Conservation (phyloP, 2,113 vertebrate genomes). For the Rattus rattus region DNA sequence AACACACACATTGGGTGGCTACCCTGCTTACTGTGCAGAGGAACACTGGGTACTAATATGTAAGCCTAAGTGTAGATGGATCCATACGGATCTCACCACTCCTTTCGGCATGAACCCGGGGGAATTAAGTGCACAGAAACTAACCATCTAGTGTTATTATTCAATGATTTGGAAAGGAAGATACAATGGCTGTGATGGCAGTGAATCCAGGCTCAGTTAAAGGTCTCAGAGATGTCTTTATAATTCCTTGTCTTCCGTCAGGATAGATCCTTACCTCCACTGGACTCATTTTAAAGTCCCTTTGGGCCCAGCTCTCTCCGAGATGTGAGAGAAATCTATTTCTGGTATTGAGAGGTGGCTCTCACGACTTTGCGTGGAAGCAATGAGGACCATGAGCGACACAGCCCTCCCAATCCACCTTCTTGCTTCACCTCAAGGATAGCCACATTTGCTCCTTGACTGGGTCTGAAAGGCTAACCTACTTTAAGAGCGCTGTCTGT, state of each 20-base stretch:
- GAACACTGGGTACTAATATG: not conserved
- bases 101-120: not conserved
- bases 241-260: not conserved
- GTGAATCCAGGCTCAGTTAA: not conserved
- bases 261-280: not conserved
- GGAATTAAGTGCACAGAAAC: not conserved
- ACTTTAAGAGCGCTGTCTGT: not conserved
- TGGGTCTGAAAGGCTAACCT: not conserved
- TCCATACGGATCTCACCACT: not conserved
- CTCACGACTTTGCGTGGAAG: not conserved
- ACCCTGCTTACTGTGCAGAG: not conserved
- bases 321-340: not conserved
- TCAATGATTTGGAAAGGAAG: slow-evolving; percentile 6
- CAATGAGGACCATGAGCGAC: not conserved
- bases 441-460: not conserved
- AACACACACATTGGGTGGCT: not conserved
- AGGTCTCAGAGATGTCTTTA: not conserved
- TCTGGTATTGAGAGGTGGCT: not conserved
- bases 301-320: not conserved
- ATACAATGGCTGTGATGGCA: not conserved
- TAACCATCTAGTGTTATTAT: not conserved
- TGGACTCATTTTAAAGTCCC: not conserved
- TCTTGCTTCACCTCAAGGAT: not conserved
- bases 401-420: not conserved
- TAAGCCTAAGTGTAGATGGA: not conserved